A percentile compares a stretch with the other conserved stretches of the same genome.
Conservation (phyloP, 2,113 vertebrate species). For the Otis tarda region DNA sequence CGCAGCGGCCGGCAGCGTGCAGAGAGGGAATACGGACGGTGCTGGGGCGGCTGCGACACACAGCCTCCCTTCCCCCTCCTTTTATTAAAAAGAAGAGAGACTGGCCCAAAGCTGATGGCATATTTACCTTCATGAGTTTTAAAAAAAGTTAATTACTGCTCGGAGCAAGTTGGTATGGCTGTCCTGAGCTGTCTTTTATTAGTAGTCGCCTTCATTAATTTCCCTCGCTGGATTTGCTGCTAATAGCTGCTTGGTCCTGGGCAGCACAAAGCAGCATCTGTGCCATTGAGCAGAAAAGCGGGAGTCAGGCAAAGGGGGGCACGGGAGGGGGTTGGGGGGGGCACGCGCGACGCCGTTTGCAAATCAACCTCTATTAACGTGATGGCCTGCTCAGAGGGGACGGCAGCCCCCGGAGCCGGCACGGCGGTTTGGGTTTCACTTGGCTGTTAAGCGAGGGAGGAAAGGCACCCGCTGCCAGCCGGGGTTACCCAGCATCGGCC, state of each 20-base stretch:
- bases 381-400: conserved; percentile 61
- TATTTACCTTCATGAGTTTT: conserved; percentile 81
- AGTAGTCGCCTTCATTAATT: conserved; percentile 84
- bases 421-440: background rate
- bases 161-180: conserved; percentile 79
- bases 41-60: background rate
- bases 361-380: conserved; percentile 81
- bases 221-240: conserved; percentile 82
- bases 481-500: background rate
- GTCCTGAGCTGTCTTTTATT: conserved; percentile 83
- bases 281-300: conserved; percentile 78
- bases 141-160: conserved; percentile 85
- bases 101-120: conserved; percentile 67
- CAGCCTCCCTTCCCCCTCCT: conserved; percentile 41
- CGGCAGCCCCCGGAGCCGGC: background rate
- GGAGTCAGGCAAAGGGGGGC: conserved; percentile 73
- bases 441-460: background rate
- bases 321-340: background rate
- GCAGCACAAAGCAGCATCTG: conserved; percentile 84
- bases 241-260: conserved; percentile 79
- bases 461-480: background rate
- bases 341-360: conserved; percentile 66
- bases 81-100: conserved; percentile 75
- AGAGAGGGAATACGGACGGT: background rate
- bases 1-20: background rate